phyloP scores from a whole-genome alignment of 2,888 invertebrate species.

The Furcula furcula region DNA sequence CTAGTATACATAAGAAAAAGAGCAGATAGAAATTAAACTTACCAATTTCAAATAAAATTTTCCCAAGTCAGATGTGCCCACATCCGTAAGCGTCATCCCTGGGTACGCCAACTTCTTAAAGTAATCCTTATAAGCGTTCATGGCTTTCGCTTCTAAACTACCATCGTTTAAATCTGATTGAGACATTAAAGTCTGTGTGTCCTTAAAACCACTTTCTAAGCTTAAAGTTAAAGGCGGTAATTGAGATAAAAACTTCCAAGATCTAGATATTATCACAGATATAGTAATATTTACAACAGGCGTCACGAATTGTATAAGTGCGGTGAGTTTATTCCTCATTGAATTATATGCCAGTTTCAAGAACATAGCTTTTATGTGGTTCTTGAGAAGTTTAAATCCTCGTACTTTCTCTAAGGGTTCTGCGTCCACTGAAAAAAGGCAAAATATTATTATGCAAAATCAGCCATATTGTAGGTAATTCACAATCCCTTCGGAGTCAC shows the following conservation, averaged over 20 bases:
- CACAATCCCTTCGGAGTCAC: too few relatives aligned
- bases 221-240: conserved; percentile 83
- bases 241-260: conserved; percentile 73
- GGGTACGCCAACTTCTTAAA: conserved; percentile 50
- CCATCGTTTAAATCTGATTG: conserved; percentile 41
- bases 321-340: conserved; percentile 62
- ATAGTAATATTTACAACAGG: conserved; percentile 69
- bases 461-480: too few relatives aligned
- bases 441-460: conserved; percentile 8
- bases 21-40: too few relatives aligned
- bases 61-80: conserved; percentile 55
- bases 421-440: conserved; percentile 54
- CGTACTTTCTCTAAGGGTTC: conserved; percentile 63
- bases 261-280: conserved; percentile 66
- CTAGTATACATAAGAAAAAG: too few relatives aligned
- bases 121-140: conserved; percentile 58
- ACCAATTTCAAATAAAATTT: conserved; percentile 73
- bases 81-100: conserved; percentile 52
- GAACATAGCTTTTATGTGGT: conserved; percentile 74
- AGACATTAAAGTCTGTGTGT: conserved; percentile 61
- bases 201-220: conserved; percentile 64
- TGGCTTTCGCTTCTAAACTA: conserved; percentile 47
- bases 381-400: conserved; percentile 58
- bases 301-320: conserved; percentile 67
- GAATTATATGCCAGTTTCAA: conserved; percentile 63